Percentiles rank a stretch among this genome's conserved stretches.
Conservation (phyloP, 1,140 invertebrate genomes). For the Drosophila parabipectinata region DNA sequence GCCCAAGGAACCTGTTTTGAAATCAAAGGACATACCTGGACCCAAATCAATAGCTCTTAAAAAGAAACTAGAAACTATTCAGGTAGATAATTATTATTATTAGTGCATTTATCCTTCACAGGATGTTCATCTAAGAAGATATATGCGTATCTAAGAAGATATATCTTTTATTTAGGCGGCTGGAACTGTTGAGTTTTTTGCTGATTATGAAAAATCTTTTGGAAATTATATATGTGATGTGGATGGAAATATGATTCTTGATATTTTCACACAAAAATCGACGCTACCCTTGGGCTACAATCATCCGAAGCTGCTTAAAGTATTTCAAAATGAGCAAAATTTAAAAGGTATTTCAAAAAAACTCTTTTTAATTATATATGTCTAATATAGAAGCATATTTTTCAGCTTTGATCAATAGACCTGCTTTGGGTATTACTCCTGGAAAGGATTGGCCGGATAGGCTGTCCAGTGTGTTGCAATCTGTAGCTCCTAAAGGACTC, state of each 20-base stretch:
- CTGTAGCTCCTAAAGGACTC: not conserved
- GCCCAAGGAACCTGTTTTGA: not conserved
- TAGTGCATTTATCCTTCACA: not conserved
- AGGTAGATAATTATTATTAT: not conserved
- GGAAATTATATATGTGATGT: not conserved
- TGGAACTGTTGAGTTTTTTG: not conserved
- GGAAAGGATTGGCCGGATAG: not conserved
- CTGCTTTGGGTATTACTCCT: not conserved
- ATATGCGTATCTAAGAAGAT: not conserved
- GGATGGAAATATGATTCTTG: not conserved
- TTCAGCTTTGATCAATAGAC: not conserved
- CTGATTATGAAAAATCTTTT: not conserved
- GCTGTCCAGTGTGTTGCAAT: not conserved
- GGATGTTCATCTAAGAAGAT: not conserved
- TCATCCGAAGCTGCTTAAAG: not conserved
- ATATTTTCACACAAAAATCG: not conserved
- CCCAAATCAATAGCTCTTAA: not conserved
- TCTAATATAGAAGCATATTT: not conserved
- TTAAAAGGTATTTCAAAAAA: not conserved
- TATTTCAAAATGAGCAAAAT: not conserved
- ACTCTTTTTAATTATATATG: not conserved
- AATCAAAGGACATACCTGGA: not conserved
- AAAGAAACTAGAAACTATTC: not conserved
- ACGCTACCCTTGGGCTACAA: conserved; percentile 1
- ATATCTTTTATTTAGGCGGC: not conserved